A percentile compares a stretch with the other conserved stretches of the same genome.
These are phyloP conservation scores for Microtus richardsoni DNA, from an alignment of 2,113 vertebrate species.

Conservation along the genomic window DNA sequence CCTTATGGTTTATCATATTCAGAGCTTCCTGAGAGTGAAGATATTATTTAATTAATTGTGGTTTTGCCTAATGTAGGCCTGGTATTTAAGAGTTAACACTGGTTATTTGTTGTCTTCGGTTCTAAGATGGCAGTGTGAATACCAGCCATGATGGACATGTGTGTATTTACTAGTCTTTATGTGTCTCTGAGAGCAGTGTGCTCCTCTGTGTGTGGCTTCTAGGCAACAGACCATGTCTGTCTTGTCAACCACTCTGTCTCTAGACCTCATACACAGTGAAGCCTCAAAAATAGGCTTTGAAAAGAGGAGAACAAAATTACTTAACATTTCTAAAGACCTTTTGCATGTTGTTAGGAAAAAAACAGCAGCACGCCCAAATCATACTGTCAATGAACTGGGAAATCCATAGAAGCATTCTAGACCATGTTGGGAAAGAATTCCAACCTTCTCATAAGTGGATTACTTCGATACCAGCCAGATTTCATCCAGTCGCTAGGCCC, in stretches of 20 bases:
- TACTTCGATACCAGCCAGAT: not conserved
- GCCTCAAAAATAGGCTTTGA: conserved; percentile 37
- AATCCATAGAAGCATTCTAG: not conserved
- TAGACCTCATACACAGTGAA: not conserved
- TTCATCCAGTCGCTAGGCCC: not conserved
- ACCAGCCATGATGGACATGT: not conserved
- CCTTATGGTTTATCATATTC: not conserved
- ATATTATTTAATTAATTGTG: not conserved
- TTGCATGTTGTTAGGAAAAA: not conserved
- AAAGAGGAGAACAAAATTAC: not conserved
- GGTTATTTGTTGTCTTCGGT: not conserved
- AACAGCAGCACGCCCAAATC: not conserved
- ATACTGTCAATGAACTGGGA: not conserved
- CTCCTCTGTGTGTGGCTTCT: not conserved
- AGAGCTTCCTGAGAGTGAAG: not conserved
- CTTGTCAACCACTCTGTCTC: not conserved
- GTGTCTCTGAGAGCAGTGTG: not conserved
- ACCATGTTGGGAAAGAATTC: not conserved
- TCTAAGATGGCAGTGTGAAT: not conserved
- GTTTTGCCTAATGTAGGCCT: not conserved
- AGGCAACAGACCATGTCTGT: not conserved
- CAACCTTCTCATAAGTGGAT: not conserved
- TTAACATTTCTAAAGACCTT: not conserved
- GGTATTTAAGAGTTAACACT: not conserved
- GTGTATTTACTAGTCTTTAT: not conserved